Percentiles rank a stretch among this genome's conserved stretches.
These are phyloP conservation scores for Zeus faber DNA, from an alignment of 2,113 vertebrate genomes.

Conservation along the genomic window DNA sequence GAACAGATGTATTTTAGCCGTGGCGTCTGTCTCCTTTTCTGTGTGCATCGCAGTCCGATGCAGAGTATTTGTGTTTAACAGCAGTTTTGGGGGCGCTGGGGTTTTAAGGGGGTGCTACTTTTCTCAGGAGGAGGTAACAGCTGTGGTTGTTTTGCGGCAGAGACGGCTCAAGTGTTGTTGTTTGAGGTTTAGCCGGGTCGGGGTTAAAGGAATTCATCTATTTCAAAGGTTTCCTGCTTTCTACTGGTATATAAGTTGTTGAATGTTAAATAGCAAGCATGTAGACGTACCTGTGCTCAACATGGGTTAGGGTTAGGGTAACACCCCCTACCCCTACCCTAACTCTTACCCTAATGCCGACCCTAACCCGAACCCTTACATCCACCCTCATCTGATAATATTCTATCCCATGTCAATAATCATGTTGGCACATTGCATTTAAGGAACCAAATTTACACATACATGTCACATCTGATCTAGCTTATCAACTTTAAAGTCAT, in stretches of 20 bases:
- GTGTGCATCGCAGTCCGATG: slow-evolving; percentile 43
- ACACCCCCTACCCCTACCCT: no score
- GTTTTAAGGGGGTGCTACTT: slow-evolving; percentile 52
- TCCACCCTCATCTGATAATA: slow-evolving; percentile 16
- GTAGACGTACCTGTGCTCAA: no score
- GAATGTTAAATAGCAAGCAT: no score
- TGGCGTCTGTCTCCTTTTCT: slow-evolving; percentile 63
- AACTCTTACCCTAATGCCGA: no score
- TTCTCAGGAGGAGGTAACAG: slow-evolving; percentile 50
- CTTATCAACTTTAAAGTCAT: no score
- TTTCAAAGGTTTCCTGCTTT: no score
- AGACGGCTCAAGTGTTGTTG: slow-evolving; percentile 35
- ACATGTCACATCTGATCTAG: no score
- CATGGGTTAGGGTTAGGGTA: no score
- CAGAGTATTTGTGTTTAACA: slow-evolving; percentile 33
- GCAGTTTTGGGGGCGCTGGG: slow-evolving; percentile 28
- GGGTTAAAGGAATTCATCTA: not conserved
- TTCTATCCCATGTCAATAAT: slow-evolving; percentile 7
- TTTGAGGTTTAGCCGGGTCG: slow-evolving; percentile 30
- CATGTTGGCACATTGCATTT: slow-evolving; percentile 14
- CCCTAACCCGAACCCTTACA: no score
- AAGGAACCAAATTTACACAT: slow-evolving; percentile 3
- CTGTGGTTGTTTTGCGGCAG: slow-evolving; percentile 40
- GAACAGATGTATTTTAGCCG: slow-evolving; percentile 66
- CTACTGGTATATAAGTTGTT: no score